phyloP scores from a whole-genome alignment of 1,140 invertebrate species.

The Leptinotarsa undecemlineata region DNA sequence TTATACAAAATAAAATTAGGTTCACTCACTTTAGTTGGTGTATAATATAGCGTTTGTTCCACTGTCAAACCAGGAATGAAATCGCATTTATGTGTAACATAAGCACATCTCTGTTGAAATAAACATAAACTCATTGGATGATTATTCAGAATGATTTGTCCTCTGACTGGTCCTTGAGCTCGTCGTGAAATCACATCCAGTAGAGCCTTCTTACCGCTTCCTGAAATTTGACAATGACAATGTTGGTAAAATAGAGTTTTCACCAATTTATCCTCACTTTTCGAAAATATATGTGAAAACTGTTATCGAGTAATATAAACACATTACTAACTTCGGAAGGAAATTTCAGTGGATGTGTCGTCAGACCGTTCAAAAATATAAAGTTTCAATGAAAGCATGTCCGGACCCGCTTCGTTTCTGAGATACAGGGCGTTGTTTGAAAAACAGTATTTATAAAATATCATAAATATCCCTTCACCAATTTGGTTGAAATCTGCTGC shows the following conservation, averaged over 20 bases:
- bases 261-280: no score
- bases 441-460: no score
- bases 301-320: neutral
- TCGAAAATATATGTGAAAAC: neutral
- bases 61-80: constrained; percentile 83
- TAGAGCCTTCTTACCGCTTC: constrained; percentile 86
- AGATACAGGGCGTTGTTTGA: no score
- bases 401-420: no score
- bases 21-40: constrained; percentile 69
- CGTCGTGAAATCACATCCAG: constrained; percentile 88
- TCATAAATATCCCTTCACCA: no score
- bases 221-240: constrained; percentile 54
- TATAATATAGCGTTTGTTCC: constrained; percentile 81
- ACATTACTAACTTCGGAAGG: no score
- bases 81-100: constrained; percentile 81
- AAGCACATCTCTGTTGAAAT: constrained; percentile 83
- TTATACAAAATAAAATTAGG: no score
- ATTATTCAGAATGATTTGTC: constrained; percentile 84
- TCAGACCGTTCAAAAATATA: no score
- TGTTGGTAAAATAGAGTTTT: no score
- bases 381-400: no score
- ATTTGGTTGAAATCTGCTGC: no score
- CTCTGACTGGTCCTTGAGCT: constrained; percentile 71
- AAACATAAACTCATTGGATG: constrained; percentile 76
- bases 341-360: no score